A percentile compares a stretch with the other conserved stretches of the same genome.
Conservation (phyloP, 2,797 vertebrate genomes). For the Sparidentex hasta region DNA sequence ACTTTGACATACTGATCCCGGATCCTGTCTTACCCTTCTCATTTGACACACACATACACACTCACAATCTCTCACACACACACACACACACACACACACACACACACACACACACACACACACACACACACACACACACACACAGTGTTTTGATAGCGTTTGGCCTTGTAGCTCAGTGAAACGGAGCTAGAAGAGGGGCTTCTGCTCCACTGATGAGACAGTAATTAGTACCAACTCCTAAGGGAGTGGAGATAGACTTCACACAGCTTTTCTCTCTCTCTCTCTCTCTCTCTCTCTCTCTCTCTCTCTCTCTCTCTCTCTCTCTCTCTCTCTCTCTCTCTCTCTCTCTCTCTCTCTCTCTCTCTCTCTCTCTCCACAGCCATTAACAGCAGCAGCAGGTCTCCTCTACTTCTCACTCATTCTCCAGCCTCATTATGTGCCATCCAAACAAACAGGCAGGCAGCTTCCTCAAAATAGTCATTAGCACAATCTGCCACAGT, state of each 20-base stretch:
- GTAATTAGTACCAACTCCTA: conserved; percentile 77
- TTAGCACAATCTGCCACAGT: conserved; percentile 29
- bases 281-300: no score
- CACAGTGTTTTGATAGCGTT: conserved; percentile 30
- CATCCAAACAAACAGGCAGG: conserved; percentile 42
- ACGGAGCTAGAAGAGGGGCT: conserved; percentile 54
- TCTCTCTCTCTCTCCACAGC: conserved; percentile 24
- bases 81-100: background rate
- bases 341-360: background rate
- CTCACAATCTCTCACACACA: background rate
- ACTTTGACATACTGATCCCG: conserved; percentile 19
- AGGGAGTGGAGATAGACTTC: conserved; percentile 75
- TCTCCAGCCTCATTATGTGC: conserved; percentile 56
- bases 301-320: conserved; percentile 4
- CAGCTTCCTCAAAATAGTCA: conserved; percentile 41
- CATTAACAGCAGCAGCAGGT: conserved; percentile 60
- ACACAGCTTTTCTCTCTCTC: conserved; percentile 22
- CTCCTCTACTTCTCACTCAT: conserved; percentile 44
- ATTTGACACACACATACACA: conserved; percentile 3
- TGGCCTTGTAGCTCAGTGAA: conserved; percentile 61
- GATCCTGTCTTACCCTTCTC: conserved; percentile 30
- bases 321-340: conserved; percentile 1
- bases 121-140: conserved; percentile 20
- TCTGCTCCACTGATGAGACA: conserved; percentile 71
- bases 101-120: conserved; percentile 20